phyloP scores from a whole-genome alignment of 2,113 vertebrate genomes.

The Paramormyrops kingsleyae region DNA sequence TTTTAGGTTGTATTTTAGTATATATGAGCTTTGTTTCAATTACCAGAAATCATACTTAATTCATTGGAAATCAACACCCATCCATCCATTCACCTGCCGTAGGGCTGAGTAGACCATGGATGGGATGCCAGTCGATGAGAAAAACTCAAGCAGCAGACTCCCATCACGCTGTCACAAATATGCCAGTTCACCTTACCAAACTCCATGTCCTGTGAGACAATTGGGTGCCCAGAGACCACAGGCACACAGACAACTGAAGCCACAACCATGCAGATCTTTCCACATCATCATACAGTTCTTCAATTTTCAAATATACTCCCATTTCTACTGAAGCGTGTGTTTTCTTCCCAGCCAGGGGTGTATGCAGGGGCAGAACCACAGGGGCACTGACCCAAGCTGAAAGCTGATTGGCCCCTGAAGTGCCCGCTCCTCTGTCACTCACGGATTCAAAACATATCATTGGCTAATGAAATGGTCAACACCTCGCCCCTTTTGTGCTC shows the following conservation, averaged over 20 bases:
- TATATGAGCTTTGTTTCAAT: constrained; percentile 58
- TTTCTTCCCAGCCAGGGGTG: neutral
- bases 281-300: neutral
- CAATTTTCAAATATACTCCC: neutral
- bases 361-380: too few relatives aligned
- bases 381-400: neutral
- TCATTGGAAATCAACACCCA: constrained; percentile 54
- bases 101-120: neutral
- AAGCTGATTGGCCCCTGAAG: neutral
- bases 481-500: neutral
- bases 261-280: neutral
- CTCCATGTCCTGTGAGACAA: neutral
- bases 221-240: neutral
- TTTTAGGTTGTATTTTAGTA: constrained; percentile 50
- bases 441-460: neutral
- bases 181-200: neutral
- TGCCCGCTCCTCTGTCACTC: neutral
- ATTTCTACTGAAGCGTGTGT: neutral
- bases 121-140: neutral
- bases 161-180: neutral
- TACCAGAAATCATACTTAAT: constrained; percentile 59
- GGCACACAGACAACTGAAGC: neutral
- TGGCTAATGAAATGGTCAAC: neutral
- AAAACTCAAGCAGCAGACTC: neutral
- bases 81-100: constrained; percentile 28